These are phyloP conservation scores for Rapana venosa DNA, from an alignment of 2,888 invertebrate species.

Conservation along the genomic window DNA sequence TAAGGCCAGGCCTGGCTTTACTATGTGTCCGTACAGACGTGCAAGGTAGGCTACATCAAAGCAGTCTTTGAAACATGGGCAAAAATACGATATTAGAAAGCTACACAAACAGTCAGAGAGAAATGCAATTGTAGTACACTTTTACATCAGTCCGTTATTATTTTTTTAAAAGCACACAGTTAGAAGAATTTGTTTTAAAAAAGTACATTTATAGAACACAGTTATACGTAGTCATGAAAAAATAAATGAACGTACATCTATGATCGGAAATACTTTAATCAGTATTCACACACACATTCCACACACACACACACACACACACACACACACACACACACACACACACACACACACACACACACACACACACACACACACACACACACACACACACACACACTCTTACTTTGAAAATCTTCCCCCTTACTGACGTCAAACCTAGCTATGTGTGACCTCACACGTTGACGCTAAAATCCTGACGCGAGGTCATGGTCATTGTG, in stretches of 20 bases:
- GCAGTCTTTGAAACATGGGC: too few species aligned
- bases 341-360: slow-evolving; percentile 11
- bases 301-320: background rate
- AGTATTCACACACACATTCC: background rate
- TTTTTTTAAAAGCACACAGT: too few species aligned
- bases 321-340: slow-evolving; percentile 4
- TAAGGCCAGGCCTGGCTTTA: too few species aligned
- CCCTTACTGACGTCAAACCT: background rate
- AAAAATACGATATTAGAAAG: too few species aligned
- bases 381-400: background rate
- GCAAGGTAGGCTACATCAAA: too few species aligned
- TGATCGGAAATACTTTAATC: too few species aligned
- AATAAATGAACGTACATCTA: background rate
- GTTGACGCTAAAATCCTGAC: slow-evolving; percentile 12
- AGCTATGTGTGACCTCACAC: background rate
- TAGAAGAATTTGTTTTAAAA: too few species aligned
- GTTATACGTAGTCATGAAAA: background rate
- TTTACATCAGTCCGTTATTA: too few species aligned
- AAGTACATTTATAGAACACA: background rate
- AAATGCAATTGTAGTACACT: too few species aligned
- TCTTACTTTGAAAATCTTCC: background rate
- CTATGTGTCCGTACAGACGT: too few species aligned
- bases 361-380: background rate
- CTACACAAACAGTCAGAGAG: too few species aligned
- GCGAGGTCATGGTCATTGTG: background rate